Percentiles rank a stretch among this genome's conserved stretches.
Evolutionary conservation across 1,140 invertebrate genomes (phyloP).

Genomic region (Schmidtea mediterranea): DNA sequence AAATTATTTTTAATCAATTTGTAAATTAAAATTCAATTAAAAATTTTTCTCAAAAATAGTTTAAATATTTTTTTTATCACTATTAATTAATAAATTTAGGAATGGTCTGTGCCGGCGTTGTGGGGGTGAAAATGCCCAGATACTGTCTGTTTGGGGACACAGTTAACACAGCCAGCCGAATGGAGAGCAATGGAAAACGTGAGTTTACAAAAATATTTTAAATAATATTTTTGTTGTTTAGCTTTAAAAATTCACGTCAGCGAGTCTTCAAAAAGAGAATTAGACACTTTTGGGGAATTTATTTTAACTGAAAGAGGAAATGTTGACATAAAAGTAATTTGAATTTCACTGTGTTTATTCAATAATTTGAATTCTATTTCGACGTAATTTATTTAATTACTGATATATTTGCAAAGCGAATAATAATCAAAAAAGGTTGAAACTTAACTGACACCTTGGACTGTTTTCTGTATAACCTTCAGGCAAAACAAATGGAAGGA

Average conservation of each 20-base stretch:
- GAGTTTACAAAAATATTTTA: constrained; percentile 7
- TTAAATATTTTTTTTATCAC: too few relatives aligned
- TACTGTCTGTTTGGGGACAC: constrained; percentile 61
- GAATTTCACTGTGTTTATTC: background rate
- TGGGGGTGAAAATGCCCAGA: constrained; percentile 37
- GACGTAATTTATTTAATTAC: too few relatives aligned
- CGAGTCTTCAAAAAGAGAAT: background rate
- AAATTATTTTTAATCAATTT: too few relatives aligned
- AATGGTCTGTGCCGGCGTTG: constrained; percentile 36
- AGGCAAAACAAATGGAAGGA: too few relatives aligned
- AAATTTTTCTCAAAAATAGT: too few relatives aligned
- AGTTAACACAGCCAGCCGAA: constrained; percentile 63
- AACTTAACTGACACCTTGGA: too few relatives aligned
- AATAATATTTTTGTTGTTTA: background rate
- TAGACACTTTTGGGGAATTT: background rate
- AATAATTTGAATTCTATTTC: too few relatives aligned
- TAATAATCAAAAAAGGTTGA: too few relatives aligned
- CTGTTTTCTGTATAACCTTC: too few relatives aligned
- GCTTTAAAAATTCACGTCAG: constrained; percentile 6
- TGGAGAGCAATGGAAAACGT: constrained; percentile 40
- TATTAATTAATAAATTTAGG: too few relatives aligned
- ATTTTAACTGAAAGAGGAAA: background rate
- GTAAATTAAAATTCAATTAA: too few relatives aligned
- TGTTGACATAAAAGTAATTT: background rate
- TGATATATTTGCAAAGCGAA: too few relatives aligned